phyloP scores from a whole-genome alignment of 2,888 invertebrate genomes.

The Caprella mutica region DNA sequence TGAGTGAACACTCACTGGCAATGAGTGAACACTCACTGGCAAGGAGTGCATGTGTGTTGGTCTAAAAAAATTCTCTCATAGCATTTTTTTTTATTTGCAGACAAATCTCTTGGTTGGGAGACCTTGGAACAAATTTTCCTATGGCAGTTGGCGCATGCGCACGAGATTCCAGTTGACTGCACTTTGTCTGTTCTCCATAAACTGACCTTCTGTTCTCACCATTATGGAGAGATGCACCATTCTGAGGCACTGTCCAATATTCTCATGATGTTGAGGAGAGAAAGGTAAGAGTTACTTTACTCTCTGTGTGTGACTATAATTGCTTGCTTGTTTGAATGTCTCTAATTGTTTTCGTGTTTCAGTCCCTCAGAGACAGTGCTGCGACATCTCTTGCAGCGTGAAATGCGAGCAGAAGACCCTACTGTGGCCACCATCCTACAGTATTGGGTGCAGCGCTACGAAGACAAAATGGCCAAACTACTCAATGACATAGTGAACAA shows the following conservation, averaged over 20 bases:
- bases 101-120: conserved; percentile 84
- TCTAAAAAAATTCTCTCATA: too few relatives aligned
- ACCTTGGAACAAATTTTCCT: conserved; percentile 94
- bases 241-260: conserved; percentile 86
- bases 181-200: conserved; percentile 69
- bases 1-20: too few relatives aligned
- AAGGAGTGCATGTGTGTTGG: too few relatives aligned
- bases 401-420: conserved; percentile 46
- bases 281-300: conserved; percentile 53
- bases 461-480: conserved; percentile 58
- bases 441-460: conserved; percentile 86
- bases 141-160: conserved; percentile 90
- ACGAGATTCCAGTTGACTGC: conserved; percentile 84
- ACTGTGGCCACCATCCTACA: conserved; percentile 75
- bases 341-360: conserved; percentile 34
- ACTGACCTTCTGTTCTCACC: conserved; percentile 46
- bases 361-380: conserved; percentile 74
- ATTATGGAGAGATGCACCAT: conserved; percentile 52
- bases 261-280: conserved; percentile 78
- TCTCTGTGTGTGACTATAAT: not conserved
- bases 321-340: not conserved
- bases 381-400: conserved; percentile 62
- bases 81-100: conserved; percentile 53
- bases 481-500: conserved; percentile 42
- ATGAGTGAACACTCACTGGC: too few relatives aligned